These are phyloP conservation scores for Acronicta alni DNA, from an alignment of 2,888 invertebrate genomes.

Conservation along the genomic window DNA sequence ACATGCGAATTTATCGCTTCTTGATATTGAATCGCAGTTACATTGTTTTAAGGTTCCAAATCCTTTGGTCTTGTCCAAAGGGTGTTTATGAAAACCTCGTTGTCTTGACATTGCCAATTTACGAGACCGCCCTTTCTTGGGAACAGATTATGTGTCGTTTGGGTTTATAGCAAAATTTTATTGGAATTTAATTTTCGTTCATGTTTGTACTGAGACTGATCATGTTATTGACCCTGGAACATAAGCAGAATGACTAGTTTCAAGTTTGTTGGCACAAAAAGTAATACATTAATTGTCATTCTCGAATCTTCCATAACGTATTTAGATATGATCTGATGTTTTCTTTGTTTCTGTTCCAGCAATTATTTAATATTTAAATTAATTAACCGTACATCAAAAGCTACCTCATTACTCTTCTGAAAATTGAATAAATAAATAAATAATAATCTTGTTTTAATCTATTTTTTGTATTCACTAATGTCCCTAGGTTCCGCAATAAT, in stretches of 20 bases:
- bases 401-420: too few species aligned
- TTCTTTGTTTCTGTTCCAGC: too few species aligned
- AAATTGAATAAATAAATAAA: too few species aligned
- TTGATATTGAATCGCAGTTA: conserved; percentile 46
- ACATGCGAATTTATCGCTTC: conserved; percentile 60
- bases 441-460: too few species aligned
- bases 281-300: too few species aligned
- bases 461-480: too few species aligned
- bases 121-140: conserved; percentile 47
- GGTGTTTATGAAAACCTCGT: conserved; percentile 50
- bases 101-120: conserved; percentile 62
- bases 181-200: conserved; percentile 6
- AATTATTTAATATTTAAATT: too few species aligned
- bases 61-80: conserved; percentile 25
- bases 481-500: too few species aligned
- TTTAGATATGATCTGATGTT: too few species aligned
- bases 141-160: conserved; percentile 28
- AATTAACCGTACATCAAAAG: too few species aligned
- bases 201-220: conserved; percentile 8
- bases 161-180: conserved; percentile 8
- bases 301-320: too few species aligned
- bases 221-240: conserved; percentile 19
- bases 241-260: neutral
- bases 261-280: too few species aligned
- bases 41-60: conserved; percentile 40